phyloP scores from a whole-genome alignment of 2,113 vertebrate genomes.

The Chlamydotis undulata region DNA sequence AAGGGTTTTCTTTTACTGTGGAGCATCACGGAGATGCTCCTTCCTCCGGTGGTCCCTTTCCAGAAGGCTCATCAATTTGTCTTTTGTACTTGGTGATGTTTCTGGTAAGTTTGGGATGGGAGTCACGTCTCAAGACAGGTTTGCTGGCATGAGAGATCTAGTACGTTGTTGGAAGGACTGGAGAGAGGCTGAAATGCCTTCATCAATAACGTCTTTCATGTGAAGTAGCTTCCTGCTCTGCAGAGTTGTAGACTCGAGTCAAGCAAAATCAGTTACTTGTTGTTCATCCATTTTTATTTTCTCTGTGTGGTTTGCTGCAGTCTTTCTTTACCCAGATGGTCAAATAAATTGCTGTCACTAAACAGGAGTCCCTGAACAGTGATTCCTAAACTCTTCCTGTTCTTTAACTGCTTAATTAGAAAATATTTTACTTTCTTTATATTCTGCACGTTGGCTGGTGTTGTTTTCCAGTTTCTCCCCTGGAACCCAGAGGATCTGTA shows the following conservation, averaged over 20 bases:
- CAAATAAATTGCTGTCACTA: constrained; percentile 64
- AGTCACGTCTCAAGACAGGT: constrained; percentile 57
- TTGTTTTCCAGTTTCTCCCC: constrained; percentile 1
- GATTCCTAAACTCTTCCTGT: constrained; percentile 48
- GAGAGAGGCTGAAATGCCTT: constrained; percentile 37
- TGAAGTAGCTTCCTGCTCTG: constrained; percentile 48
- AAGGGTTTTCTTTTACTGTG: constrained; percentile 12
- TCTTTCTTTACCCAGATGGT: constrained; percentile 64
- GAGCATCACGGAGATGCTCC: background rate
- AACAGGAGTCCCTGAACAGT: constrained; percentile 32
- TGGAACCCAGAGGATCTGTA: background rate
- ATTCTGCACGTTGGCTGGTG: background rate
- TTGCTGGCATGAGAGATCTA: constrained; percentile 51
- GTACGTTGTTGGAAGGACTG: constrained; percentile 45
- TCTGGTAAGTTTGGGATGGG: constrained; percentile 34
- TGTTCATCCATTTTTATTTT: constrained; percentile 60
- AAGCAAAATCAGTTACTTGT: constrained; percentile 54
- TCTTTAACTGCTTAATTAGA: constrained; percentile 32
- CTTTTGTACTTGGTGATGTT: constrained; percentile 42
- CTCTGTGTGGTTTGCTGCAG: constrained; percentile 33
- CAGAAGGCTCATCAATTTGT: constrained; percentile 60
- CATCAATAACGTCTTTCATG: constrained; percentile 63
- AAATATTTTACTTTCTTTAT: constrained; percentile 35
- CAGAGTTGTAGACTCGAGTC: background rate
- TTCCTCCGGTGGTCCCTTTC: constrained; percentile 48